Evolutionary conservation across 2,888 invertebrate species (phyloP).

Genomic region (Serrognathus titanus): DNA sequence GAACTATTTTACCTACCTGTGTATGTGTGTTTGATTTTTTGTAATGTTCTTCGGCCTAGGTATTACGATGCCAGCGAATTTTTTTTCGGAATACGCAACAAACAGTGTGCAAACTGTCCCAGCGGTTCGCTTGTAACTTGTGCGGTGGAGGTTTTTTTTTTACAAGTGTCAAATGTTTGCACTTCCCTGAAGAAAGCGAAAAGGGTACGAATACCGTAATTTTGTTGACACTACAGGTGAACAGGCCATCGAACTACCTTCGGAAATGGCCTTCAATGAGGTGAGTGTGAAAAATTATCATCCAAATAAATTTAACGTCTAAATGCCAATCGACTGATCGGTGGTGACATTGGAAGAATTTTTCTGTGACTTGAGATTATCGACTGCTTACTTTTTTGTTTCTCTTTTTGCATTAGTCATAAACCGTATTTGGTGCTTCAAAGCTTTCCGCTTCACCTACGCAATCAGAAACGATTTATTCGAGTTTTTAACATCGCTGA

Average conservation of each 20-base stretch:
- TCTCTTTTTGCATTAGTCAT: no score
- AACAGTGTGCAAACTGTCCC: conserved; percentile 14
- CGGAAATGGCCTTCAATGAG: conserved; percentile 78
- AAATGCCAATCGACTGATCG: no score
- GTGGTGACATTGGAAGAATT: no score
- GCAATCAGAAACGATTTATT: no score
- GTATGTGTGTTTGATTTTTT: neutral
- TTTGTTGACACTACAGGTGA: conserved; percentile 47
- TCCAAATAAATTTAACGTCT: neutral
- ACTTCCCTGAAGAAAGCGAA: conserved; percentile 7
- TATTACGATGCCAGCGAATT: conserved; percentile 8
- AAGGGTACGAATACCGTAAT: conserved; percentile 9
- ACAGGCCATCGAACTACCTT: conserved; percentile 56
- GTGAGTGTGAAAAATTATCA: conserved; percentile 49
- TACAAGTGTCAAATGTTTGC: conserved; percentile 12
- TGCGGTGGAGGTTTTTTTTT: neutral
- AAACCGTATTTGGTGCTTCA: no score
- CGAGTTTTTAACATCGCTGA: no score
- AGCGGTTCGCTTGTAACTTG: conserved; percentile 6
- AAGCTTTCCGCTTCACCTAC: no score
- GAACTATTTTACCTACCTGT: neutral
- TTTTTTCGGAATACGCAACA: conserved; percentile 8
- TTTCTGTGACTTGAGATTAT: no score
- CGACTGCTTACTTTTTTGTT: no score
- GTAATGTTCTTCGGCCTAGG: neutral